A percentile compares a stretch with the other conserved stretches of the same genome.
phyloP scores from a whole-genome alignment of 2,888 invertebrate species.

The Machimus rusticus region DNA sequence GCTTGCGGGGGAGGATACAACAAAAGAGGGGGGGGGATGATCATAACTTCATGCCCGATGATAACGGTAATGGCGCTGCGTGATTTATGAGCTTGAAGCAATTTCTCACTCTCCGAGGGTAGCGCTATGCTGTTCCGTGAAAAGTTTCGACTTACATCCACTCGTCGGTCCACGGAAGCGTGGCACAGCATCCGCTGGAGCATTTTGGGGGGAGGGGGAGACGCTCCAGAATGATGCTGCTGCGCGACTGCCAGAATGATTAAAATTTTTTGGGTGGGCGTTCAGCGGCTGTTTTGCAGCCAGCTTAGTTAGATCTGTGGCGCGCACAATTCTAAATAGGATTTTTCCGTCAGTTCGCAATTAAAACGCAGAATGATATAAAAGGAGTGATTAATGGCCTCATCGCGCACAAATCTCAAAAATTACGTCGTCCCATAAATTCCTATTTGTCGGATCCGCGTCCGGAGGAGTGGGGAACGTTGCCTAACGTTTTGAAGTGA shows the following conservation, averaged over 20 bases:
- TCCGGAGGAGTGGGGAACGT: no score
- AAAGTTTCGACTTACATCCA: conserved; percentile 14
- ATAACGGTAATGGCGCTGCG: conserved; percentile 31
- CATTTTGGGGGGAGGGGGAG: neutral
- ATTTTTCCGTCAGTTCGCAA: neutral
- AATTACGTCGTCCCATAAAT: neutral
- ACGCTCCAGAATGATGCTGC: neutral
- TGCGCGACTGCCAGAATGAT: neutral
- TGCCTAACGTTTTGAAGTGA: no score
- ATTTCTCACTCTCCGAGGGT: conserved; percentile 11
- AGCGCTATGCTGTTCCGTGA: neutral
- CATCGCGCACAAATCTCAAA: neutral
- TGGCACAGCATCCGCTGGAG: neutral
- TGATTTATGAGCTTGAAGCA: conserved; percentile 29
- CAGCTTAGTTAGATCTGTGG: neutral
- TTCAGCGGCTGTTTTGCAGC: neutral
- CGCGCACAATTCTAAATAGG: neutral
- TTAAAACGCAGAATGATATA: neutral
- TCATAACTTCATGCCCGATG: conserved; percentile 33
- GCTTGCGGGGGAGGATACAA: neutral
- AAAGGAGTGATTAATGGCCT: neutral
- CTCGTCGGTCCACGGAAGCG: neutral
- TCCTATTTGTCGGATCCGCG: neutral
- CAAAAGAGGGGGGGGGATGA: neutral
- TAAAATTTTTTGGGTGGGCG: neutral